Evolutionary conservation across 2,797 vertebrate species (phyloP), one percentile per base, ranked within the genome.

Genomic region (Hemitrygon akajei): DNA sequence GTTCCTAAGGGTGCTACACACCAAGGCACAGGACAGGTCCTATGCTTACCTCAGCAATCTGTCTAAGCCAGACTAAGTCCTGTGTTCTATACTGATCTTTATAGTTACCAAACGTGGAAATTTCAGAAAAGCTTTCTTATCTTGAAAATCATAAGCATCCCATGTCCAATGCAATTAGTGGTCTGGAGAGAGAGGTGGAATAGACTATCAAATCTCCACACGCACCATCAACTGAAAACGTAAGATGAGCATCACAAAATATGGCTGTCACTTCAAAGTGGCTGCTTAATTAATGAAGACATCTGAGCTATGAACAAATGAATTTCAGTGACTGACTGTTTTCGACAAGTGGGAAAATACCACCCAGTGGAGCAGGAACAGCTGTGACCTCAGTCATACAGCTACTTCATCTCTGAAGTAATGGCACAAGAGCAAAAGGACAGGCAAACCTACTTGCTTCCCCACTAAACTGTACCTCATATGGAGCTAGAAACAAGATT

Each of bases 201-300:
- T 20, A 5, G 40, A 16, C 87, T 71, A 71, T 91, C 34, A 91
- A 71, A 37, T 91, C 66, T 37, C 87, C 87, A 66, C 63, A 69
- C 63, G 18, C n/a, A 71, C 34, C 69, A 11, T 91, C 87, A 22
- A 37, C n/a, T 18, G n/a, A 71, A 47, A 91, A 69, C n/a, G 22
- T 37, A 66, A 10, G 10, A 22, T 56, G 25, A 30, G 60, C 58
- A 86, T 56, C 16, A 27, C 30, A 27, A 86, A 86, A 86, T 60
- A 86, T 86, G 81, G 82, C 27, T 71, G n/a, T 71, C 7, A 71
- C 87, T 91, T 91, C 87, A 91, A 91, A 91, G 87, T 10, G 6
- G 66, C 66, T 37, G n/a, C 22, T 71, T 91, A 71, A 91, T 91
- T 91, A 66, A 91, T 91, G 87, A 14, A 71, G 87, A 69, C 91